phyloP scores from a whole-genome alignment of 1,140 invertebrate species.

The Lerema accius region DNA sequence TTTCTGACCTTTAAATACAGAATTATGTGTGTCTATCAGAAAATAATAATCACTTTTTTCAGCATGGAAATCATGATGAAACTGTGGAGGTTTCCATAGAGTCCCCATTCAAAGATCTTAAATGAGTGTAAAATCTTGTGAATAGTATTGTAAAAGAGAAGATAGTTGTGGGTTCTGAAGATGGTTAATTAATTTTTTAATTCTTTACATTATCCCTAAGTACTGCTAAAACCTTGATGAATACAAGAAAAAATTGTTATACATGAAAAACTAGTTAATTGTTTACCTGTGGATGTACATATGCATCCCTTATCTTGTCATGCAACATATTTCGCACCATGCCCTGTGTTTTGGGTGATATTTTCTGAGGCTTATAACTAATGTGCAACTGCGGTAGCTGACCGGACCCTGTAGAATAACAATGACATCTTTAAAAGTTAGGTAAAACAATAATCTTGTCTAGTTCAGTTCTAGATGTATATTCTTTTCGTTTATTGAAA shows the following conservation, averaged over 20 bases:
- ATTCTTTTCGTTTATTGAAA: no score
- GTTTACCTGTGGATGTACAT: slow-evolving; percentile 94
- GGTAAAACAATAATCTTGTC: no score
- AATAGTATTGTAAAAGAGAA: no score
- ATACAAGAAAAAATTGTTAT: neutral
- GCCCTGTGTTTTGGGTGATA: slow-evolving; percentile 98
- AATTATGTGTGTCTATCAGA: neutral
- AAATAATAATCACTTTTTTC: neutral
- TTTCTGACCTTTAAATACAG: neutral
- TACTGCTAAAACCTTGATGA: no score
- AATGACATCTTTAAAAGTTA: neutral
- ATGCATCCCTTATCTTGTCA: slow-evolving; percentile 98
- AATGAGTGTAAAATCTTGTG: neutral
- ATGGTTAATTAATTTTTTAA: no score
- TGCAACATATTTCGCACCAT: slow-evolving; percentile 95
- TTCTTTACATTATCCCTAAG: no score
- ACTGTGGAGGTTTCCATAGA: no score
- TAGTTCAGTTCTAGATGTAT: no score
- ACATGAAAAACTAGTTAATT: neutral
- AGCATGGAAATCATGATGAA: neutral
- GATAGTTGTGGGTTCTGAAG: no score
- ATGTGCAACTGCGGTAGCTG: slow-evolving; percentile 97
- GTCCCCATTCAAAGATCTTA: no score
- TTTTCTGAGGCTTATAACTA: slow-evolving; percentile 99
- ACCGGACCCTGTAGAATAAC: slow-evolving; percentile 75